These are phyloP conservation scores for Ctenochaetus hawaiiensis DNA, from an alignment of 2,797 vertebrate genomes.

Conservation along the genomic window DNA sequence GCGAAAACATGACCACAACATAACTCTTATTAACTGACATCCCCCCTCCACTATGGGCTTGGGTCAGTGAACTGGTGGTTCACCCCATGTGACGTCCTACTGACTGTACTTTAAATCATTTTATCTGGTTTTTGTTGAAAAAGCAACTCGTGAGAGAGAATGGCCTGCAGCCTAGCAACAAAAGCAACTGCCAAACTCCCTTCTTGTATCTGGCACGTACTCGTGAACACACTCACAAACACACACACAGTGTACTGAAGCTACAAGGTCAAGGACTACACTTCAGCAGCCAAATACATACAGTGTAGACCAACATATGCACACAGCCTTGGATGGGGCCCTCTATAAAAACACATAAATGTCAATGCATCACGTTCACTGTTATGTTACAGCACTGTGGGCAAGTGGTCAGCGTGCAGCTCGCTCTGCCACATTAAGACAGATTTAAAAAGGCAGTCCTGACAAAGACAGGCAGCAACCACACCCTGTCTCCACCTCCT, in stretches of 20 bases:
- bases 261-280: constrained; percentile 45
- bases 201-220: constrained; percentile 2
- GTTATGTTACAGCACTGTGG: constrained; percentile 27
- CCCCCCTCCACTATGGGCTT: not conserved
- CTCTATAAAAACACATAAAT: constrained; percentile 40
- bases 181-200: constrained; percentile 49
- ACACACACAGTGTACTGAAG: constrained; percentile 27
- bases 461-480: constrained; percentile 59
- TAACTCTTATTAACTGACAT: not conserved
- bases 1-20: not conserved
- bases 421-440: constrained; percentile 37
- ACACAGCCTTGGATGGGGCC: not conserved
- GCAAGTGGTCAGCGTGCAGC: constrained; percentile 39
- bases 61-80: not conserved
- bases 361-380: constrained; percentile 23
- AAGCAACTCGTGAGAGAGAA: constrained; percentile 53
- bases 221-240: not conserved
- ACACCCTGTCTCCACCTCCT: constrained; percentile 73
- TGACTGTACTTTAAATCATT: constrained; percentile 32
- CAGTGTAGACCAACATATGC: not conserved
- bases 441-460: constrained; percentile 40
- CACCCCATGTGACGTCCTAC: constrained; percentile 45
- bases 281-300: constrained; percentile 1
- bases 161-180: constrained; percentile 60
- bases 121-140: constrained; percentile 49